phyloP scores from a whole-genome alignment of 2,888 invertebrate genomes.

The Drosophila phalerata region DNA sequence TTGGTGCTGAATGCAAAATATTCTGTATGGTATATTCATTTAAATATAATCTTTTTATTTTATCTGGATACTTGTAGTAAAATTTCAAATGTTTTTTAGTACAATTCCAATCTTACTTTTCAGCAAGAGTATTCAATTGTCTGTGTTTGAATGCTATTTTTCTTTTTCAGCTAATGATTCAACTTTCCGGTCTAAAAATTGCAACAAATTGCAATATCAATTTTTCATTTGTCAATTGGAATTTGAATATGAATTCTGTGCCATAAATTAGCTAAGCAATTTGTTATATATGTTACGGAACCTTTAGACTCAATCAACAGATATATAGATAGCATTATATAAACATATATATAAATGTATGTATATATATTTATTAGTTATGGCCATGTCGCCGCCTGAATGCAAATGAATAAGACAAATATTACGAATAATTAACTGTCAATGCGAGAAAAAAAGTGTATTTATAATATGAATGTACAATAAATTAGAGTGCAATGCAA shows the following conservation, averaged over 20 bases:
- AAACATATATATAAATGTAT: slow-evolving; percentile 34
- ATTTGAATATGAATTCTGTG: slow-evolving; percentile 43
- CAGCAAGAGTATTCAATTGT: background rate
- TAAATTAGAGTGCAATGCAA: slow-evolving; percentile 76
- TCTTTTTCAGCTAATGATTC: slow-evolving; percentile 7
- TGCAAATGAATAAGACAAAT: slow-evolving; percentile 72
- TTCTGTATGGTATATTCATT: background rate
- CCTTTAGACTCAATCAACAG: slow-evolving; percentile 60
- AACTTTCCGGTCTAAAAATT: slow-evolving; percentile 62
- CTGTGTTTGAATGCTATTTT: background rate
- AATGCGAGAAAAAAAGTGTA: slow-evolving; percentile 50
- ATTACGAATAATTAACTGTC: slow-evolving; percentile 73
- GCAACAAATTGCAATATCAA: slow-evolving; percentile 55
- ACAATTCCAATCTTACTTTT: background rate
- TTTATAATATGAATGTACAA: slow-evolving; percentile 46
- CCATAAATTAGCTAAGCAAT: slow-evolving; percentile 53
- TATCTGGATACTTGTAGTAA: no score
- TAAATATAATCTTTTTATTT: no score
- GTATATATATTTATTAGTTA: slow-evolving; percentile 37
- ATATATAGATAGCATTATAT: background rate
- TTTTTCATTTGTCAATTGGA: slow-evolving; percentile 42
- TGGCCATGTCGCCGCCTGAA: slow-evolving; percentile 53
- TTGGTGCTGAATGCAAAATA: background rate
- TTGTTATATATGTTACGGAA: slow-evolving; percentile 47
- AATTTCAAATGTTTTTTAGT: no score